phyloP scores from a whole-genome alignment of 2,113 vertebrate genomes.

The Bungarus multicinctus region DNA sequence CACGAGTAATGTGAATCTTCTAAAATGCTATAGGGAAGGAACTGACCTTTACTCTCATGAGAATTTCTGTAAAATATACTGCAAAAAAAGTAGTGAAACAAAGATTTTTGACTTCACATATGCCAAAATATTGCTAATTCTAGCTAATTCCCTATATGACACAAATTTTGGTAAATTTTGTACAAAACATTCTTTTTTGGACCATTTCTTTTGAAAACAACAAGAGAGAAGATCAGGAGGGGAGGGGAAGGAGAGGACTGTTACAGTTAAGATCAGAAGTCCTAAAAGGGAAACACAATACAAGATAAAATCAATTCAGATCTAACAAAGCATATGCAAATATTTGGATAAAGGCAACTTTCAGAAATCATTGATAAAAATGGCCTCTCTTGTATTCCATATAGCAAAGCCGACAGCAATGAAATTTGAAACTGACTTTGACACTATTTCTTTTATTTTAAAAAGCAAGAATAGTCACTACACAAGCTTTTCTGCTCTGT shows the following conservation, averaged over 20 bases:
- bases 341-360: not conserved
- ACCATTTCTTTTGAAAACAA: constrained; percentile 32
- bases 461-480: not conserved
- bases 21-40: constrained; percentile 78
- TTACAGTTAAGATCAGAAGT: not conserved
- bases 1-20: constrained; percentile 72
- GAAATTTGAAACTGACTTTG: not conserved
- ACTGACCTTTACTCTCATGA: constrained; percentile 75
- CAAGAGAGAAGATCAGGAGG: constrained; percentile 10
- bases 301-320: constrained; percentile 44
- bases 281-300: not conserved
- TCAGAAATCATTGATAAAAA: not conserved
- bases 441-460: not conserved
- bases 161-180: not conserved
- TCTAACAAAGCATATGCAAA: not conserved
- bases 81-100: constrained; percentile 56
- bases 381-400: not conserved
- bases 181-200: not conserved
- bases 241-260: not conserved
- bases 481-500: not conserved
- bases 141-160: constrained; percentile 29
- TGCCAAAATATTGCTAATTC: constrained; percentile 52
- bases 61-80: constrained; percentile 71
- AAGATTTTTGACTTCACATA: constrained; percentile 70
- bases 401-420: not conserved